These are phyloP conservation scores for Trachemys scripta DNA, from an alignment of 2,113 vertebrate species.

Conservation along the genomic window DNA sequence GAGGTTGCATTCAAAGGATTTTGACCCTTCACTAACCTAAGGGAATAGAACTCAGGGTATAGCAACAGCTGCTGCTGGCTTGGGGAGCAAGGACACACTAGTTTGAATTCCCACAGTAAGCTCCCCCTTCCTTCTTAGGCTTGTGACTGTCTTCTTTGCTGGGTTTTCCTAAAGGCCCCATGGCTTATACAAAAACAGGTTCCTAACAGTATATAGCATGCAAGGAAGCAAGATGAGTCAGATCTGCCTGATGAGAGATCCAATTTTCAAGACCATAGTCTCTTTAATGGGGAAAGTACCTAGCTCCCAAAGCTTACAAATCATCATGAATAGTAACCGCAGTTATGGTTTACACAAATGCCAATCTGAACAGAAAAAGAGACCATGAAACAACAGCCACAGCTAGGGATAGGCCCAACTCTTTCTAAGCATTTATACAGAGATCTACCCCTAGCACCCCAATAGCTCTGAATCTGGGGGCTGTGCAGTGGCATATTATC, in stretches of 20 bases:
- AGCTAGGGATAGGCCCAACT: not conserved
- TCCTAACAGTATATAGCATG: not conserved
- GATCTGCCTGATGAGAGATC: not conserved
- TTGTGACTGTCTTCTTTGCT: not conserved
- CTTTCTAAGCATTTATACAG: not conserved
- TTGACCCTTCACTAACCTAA: slow-evolving; percentile 7
- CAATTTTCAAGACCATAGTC: not conserved
- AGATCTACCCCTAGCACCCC: not conserved
- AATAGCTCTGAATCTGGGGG: not conserved
- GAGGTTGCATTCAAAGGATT: slow-evolving; percentile 12
- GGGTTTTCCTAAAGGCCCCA: not conserved
- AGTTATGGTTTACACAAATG: not conserved
- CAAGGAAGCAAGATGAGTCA: rapidly evolving
- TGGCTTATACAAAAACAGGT: not conserved
- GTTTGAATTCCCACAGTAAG: not conserved
- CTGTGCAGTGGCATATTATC: not conserved
- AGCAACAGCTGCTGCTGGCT: not conserved
- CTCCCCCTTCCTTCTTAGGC: not conserved
- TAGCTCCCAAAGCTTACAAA: slow-evolving; percentile 11
- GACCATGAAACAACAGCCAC: not conserved
- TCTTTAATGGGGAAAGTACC: slow-evolving; percentile 6
- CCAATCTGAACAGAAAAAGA: not conserved
- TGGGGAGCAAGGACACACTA: not conserved
- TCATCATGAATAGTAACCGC: not conserved
- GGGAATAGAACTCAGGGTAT: not conserved